Conservation (phyloP, 2,113 vertebrate genomes). For the Tyto alba region DNA sequence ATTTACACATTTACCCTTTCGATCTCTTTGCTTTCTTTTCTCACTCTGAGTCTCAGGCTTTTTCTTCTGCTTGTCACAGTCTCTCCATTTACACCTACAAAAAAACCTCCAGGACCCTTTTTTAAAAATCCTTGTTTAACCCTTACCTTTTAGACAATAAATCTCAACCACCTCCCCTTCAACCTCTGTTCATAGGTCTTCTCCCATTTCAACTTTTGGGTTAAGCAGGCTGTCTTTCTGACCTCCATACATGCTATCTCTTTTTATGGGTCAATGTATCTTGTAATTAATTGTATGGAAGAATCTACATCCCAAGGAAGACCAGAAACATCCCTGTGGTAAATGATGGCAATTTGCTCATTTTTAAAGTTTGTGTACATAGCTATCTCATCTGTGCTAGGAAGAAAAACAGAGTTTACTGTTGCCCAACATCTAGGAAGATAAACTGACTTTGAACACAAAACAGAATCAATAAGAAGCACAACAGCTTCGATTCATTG, state of each 20-base stretch:
- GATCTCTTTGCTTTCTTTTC: not conserved
- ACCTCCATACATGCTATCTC: not conserved
- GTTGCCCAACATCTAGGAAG: not conserved
- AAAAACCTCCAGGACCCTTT: not conserved
- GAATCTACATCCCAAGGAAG: not conserved
- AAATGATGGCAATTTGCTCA: not conserved
- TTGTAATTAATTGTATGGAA: not conserved
- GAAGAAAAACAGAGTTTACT: not conserved
- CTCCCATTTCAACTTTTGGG: not conserved
- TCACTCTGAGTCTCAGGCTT: fast-evolving
- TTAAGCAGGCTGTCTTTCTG: not conserved
- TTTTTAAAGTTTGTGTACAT: not conserved
- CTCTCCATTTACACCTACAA: not conserved
- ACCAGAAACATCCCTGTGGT: not conserved
- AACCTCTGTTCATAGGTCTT: not conserved
- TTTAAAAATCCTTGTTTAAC: not conserved
- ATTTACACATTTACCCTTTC: not conserved
- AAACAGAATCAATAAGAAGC: not conserved
- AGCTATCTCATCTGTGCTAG: not conserved
- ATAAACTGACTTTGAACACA: not conserved
- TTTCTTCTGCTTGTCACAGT: not conserved
- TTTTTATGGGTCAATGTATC: not conserved
- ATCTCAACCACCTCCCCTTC: not conserved
- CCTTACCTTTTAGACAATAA: not conserved
- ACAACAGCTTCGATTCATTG: not conserved